A percentile compares a stretch with the other conserved stretches of the same genome.
These are phyloP conservation scores for Drosophila basisetae DNA, from an alignment of 2,888 invertebrate species.

Conservation along the genomic window DNA sequence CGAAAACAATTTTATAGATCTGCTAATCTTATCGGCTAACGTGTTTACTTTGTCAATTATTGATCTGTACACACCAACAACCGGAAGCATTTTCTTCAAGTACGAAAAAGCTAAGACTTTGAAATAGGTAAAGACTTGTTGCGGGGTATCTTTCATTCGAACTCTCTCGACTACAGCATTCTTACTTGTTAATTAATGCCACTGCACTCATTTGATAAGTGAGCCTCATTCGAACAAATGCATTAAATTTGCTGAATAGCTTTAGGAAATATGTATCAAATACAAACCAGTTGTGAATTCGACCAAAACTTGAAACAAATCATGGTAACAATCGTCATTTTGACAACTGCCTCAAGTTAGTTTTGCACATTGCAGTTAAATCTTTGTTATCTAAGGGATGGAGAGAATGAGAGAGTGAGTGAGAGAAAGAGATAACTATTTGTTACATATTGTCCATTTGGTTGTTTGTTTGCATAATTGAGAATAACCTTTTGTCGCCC, in stretches of 20 bases:
- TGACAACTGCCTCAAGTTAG: not conserved
- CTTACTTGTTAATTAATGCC: not conserved
- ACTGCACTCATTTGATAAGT: not conserved
- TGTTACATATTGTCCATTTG: slow-evolving; percentile 29
- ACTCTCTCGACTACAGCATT: not conserved
- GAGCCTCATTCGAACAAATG: not conserved
- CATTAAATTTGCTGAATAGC: not conserved
- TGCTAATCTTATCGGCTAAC: not conserved
- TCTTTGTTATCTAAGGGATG: too few relatives aligned
- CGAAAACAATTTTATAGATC: not conserved
- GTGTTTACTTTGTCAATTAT: not conserved
- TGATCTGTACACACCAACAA: not conserved
- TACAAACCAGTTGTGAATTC: not conserved
- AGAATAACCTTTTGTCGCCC: slow-evolving; percentile 38
- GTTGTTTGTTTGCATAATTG: slow-evolving; percentile 51
- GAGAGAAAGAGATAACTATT: not conserved
- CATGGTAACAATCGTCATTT: not conserved
- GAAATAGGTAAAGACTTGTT: not conserved
- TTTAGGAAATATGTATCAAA: not conserved
- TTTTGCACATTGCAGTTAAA: not conserved
- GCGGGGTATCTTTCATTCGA: not conserved
- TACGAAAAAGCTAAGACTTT: not conserved
- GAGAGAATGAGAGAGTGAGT: not conserved
- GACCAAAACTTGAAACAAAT: not conserved
- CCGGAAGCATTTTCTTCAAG: not conserved